Evolutionary conservation across 2,113 vertebrate species (phyloP).

Genomic region (Sylvia atricapilla): DNA sequence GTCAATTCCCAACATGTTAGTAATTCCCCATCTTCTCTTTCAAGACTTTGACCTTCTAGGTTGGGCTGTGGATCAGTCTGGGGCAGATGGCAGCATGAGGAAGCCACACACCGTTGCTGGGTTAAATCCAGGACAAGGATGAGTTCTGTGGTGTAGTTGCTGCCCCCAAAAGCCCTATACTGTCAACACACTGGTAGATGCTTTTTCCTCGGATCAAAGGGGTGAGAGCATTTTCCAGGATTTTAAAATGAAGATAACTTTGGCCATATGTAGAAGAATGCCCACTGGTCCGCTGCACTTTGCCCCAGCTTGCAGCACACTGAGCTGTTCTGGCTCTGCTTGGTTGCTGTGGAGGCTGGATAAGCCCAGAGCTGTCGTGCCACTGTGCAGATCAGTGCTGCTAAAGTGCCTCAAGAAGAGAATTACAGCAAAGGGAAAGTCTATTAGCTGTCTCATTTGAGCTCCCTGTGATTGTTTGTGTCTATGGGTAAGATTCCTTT

Average conservation of each 20-base stretch:
- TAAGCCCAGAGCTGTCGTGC: accelerated
- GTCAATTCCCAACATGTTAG: background rate
- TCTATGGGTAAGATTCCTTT: background rate
- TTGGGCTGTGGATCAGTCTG: background rate
- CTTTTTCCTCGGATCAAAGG: background rate
- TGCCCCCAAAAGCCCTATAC: background rate
- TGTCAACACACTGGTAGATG: background rate
- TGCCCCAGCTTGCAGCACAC: background rate
- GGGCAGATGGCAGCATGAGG: background rate
- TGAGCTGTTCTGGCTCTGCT: accelerated
- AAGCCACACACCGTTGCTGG: accelerated
- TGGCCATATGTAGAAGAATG: background rate
- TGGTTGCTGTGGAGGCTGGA: background rate
- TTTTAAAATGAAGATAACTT: background rate
- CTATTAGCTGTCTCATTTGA: background rate
- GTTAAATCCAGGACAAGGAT: background rate
- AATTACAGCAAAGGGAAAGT: background rate
- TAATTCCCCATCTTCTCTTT: background rate
- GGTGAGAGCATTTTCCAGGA: background rate
- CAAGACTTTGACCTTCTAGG: background rate
- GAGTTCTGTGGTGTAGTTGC: background rate
- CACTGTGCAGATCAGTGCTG: background rate
- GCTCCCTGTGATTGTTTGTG: background rate
- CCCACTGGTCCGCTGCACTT: background rate
- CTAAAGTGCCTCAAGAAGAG: background rate